Conservation (phyloP, 2,888 invertebrate genomes). For the Trisateles emortualis region DNA sequence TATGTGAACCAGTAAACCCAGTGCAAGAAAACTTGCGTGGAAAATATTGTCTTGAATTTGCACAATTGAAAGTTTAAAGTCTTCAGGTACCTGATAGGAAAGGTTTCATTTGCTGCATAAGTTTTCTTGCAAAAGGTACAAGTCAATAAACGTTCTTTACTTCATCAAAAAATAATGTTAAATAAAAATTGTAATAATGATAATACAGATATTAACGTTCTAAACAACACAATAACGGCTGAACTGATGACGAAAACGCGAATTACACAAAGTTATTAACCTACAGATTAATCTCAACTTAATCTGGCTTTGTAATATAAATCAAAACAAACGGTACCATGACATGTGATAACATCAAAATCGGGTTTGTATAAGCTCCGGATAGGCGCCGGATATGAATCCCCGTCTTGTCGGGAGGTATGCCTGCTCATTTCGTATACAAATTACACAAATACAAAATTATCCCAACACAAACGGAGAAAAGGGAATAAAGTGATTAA, state of each 20-base stretch:
- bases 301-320: slow-evolving; percentile 60
- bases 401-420: slow-evolving; percentile 71
- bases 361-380: slow-evolving; percentile 66
- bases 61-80: too few relatives aligned
- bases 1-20: not conserved
- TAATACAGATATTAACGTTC: not conserved
- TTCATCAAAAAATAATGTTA: too few relatives aligned
- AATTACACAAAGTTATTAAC: slow-evolving; percentile 49
- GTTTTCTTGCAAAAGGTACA: too few relatives aligned
- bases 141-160: too few relatives aligned
- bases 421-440: slow-evolving; percentile 83
- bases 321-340: slow-evolving; percentile 64
- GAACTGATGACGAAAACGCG: slow-evolving; percentile 24
- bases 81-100: too few relatives aligned
- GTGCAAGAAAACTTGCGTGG: too few relatives aligned
- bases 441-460: slow-evolving; percentile 87
- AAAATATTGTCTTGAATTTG: too few relatives aligned
- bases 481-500: slow-evolving; percentile 88
- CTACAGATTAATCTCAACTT: slow-evolving; percentile 55
- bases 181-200: not conserved
- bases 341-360: slow-evolving; percentile 77
- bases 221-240: slow-evolving; percentile 1
- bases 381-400: slow-evolving; percentile 77
- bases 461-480: slow-evolving; percentile 86
- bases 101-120: too few relatives aligned